Conservation (phyloP, 2,888 invertebrate genomes). For the Trissolcus brochymenae region DNA sequence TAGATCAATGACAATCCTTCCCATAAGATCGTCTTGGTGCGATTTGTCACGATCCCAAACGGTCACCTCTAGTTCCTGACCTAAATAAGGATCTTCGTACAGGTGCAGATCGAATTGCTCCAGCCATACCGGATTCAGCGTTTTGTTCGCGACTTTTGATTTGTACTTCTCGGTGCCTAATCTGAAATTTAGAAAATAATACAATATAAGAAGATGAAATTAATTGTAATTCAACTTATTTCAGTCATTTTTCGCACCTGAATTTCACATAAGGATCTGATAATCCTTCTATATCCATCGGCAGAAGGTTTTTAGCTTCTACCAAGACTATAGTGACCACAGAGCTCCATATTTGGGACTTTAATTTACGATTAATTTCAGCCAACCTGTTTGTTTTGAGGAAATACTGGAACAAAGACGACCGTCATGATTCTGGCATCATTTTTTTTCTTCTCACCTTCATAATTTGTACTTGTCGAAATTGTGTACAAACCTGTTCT, state of each 20-base stretch:
- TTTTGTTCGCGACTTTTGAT: conserved; percentile 91
- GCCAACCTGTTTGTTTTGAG: conserved; percentile 86
- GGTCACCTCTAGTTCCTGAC: conserved; percentile 93
- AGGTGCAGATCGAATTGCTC: conserved; percentile 98
- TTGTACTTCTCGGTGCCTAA: conserved; percentile 98
- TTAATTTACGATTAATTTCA: conserved; percentile 89
- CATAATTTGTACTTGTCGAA: no score
- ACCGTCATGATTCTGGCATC: no score
- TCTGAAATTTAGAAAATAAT: conserved; percentile 77
- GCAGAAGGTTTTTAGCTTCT: conserved; percentile 92
- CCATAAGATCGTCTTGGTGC: conserved; percentile 91
- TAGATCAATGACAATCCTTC: conserved; percentile 90
- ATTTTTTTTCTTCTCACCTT: no score
- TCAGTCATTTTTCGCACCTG: conserved; percentile 81
- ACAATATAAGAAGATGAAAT: no score
- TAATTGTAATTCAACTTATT: no score
- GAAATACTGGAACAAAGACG: conserved; percentile 81
- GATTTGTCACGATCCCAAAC: conserved; percentile 92
- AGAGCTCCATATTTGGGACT: conserved; percentile 97
- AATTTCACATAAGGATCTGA: conserved; percentile 98
- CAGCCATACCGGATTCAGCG: conserved; percentile 93
- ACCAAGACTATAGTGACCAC: conserved; percentile 98
- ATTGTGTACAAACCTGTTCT: conserved; percentile 83
- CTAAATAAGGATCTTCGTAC: conserved; percentile 89
- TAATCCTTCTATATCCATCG: conserved; percentile 91